A percentile compares a stretch with the other conserved stretches of the same genome.
phyloP scores from a whole-genome alignment of 2,888 invertebrate genomes.

The Drosophila hawaiiensis region DNA sequence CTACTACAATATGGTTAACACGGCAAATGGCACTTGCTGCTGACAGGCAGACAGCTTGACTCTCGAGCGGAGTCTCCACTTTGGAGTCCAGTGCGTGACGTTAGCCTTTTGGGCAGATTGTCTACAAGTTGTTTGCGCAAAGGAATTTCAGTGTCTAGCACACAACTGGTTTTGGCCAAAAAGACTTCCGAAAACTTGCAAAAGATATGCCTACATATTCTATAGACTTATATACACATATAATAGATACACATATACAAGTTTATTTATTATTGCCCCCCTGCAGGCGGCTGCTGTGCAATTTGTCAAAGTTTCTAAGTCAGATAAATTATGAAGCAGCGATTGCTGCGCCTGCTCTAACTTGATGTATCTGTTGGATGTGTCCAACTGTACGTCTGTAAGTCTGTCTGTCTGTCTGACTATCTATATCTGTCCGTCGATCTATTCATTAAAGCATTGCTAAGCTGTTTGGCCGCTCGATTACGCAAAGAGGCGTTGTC shows the following conservation, averaged over 20 bases:
- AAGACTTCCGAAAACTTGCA: slow-evolving; percentile 64
- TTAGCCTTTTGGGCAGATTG: slow-evolving; percentile 46
- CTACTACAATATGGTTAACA: slow-evolving; percentile 53
- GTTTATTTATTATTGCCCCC: slow-evolving; percentile 33
- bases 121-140: slow-evolving; percentile 58
- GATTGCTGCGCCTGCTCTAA: slow-evolving; percentile 4
- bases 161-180: slow-evolving; percentile 54
- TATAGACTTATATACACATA: slow-evolving; percentile 5
- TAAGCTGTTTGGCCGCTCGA: slow-evolving; percentile 54
- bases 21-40: slow-evolving; percentile 68
- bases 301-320: slow-evolving; percentile 74
- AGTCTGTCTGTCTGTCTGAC: slow-evolving; percentile 8
- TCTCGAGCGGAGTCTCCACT: slow-evolving; percentile 31
- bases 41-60: slow-evolving; percentile 21
- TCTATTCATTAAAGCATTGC: slow-evolving; percentile 56
- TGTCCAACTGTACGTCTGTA: slow-evolving; percentile 8
- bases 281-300: slow-evolving; percentile 50
- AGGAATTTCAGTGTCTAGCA: slow-evolving; percentile 58
- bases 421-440: slow-evolving; percentile 8
- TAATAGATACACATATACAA: background rate
- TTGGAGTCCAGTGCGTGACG: slow-evolving; percentile 31
- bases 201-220: slow-evolving; percentile 48
- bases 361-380: slow-evolving; percentile 56
- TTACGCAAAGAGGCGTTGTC: slow-evolving; percentile 63
- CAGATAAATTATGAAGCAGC: slow-evolving; percentile 66